Evolutionary conservation across 2,888 invertebrate genomes (phyloP), one percentile per base, ranked within the genome.

Genomic region (Troides helena): DNA sequence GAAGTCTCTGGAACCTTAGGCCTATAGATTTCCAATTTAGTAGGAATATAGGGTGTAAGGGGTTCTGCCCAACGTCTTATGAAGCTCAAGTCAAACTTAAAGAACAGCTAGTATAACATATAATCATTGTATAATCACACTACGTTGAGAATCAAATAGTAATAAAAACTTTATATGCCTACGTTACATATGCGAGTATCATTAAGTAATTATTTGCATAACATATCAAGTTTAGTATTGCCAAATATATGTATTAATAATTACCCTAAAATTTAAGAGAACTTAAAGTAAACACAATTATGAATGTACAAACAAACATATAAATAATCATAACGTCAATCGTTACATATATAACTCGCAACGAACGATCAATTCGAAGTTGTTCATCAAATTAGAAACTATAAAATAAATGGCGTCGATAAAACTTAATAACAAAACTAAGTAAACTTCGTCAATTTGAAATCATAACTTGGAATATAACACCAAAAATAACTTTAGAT

Each of bases 371-470:
- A 30, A 65, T 62, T 53, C 53, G 64, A 64, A 30, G 30, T 70
- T 65, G 67, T 67, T 67, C 50, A 67, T 72, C 69, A 69, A 72
- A 69, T 72, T 72, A 62, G 61, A 65, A 69, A 68, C 70, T 30
- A 70, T 70, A 72, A 70, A 67, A 72, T 65, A 67, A 64, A 65
- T 58, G 59, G 59, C 59, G n/a, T 59, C 25, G 18, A 62, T 70
- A 66, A 67, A 71, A 67, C 56, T 68, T 68, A 59, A 70, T 56
- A 60, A 63, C 56, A 63, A 70, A 70, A 56, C 62, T 63, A 67
- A 66, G 66, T 66, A 70, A 66, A 70, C 66, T 64, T 39, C 60
- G 59, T 67, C 53, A 60, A 67, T 67, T 67, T 53, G 60, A 67
- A 67, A 67, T 70, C 30, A 56, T 70, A 63, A 70, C 25, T 53